Percentiles rank a stretch among this genome's conserved stretches.
Evolutionary conservation across 2,113 vertebrate genomes (phyloP).

Genomic region (Sorex fumeus): DNA sequence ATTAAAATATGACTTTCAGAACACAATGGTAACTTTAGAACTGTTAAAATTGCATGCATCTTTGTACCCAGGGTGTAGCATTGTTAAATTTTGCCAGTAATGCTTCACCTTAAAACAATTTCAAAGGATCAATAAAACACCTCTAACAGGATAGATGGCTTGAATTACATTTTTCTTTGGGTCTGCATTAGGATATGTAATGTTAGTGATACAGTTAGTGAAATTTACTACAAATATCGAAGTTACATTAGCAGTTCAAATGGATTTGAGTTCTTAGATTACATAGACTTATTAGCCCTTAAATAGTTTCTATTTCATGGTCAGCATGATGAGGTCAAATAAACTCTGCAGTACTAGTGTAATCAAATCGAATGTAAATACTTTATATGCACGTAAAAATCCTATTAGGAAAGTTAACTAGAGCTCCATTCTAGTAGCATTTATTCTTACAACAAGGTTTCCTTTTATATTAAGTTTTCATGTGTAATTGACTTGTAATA

Average conservation of each 20-base stretch:
- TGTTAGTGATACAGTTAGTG: not conserved
- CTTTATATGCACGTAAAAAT: not conserved
- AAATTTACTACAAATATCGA: not conserved
- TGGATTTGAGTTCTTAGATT: slow-evolving; percentile 6
- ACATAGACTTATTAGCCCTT: not conserved
- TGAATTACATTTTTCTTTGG: slow-evolving; percentile 39
- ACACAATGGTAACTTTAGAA: not conserved
- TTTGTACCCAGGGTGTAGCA: not conserved
- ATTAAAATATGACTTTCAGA: not conserved
- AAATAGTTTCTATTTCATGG: not conserved
- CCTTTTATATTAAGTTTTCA: not conserved
- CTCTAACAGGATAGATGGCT: not conserved
- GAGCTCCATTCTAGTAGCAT: not conserved
- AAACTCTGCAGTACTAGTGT: slow-evolving; percentile 20
- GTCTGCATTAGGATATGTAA: not conserved
- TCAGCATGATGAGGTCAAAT: too few relatives aligned
- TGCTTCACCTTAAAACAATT: not conserved
- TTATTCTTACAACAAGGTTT: not conserved
- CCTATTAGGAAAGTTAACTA: not conserved
- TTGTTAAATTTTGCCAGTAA: slow-evolving; percentile 14
- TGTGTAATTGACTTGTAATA: not conserved
- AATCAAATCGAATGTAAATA: not conserved
- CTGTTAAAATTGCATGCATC: not conserved
- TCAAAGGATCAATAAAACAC: slow-evolving; percentile 16
- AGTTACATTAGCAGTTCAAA: not conserved